A percentile compares a stretch with the other conserved stretches of the same genome.
These are phyloP conservation scores for Podarcis cretensis DNA, from an alignment of 2,113 vertebrate genomes.

Conservation along the genomic window DNA sequence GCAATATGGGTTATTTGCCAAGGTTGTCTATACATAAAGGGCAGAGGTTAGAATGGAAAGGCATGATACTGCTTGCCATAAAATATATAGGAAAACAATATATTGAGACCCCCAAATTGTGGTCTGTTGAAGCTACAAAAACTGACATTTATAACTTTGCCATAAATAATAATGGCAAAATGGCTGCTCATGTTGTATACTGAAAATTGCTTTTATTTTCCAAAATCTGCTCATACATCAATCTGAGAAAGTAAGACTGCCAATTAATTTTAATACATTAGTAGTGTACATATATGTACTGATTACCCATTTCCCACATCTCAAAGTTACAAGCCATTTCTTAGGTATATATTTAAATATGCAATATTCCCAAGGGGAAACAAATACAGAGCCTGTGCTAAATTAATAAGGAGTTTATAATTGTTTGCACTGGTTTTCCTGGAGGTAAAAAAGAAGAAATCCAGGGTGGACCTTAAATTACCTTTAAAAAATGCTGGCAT, in stretches of 20 bases:
- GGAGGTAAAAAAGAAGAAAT: not conserved
- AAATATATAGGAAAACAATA: not conserved
- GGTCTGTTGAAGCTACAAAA: not conserved
- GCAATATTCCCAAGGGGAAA: not conserved
- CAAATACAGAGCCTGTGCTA: not conserved
- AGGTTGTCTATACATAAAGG: not conserved
- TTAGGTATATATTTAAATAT: conserved; percentile 11
- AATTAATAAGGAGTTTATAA: not conserved
- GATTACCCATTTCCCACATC: not conserved
- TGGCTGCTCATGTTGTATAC: not conserved
- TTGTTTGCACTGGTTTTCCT: not conserved
- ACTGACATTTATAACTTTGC: not conserved
- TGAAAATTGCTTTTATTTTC: conserved; percentile 3
- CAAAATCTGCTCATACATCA: not conserved
- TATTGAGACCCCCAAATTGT: not conserved
- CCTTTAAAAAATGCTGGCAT: not conserved
- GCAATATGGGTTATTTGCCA: not conserved
- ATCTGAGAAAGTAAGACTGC: not conserved
- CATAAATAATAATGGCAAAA: not conserved
- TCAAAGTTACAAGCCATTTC: not conserved
- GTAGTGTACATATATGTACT: not conserved
- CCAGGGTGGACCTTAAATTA: not conserved
- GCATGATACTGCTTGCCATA: not conserved
- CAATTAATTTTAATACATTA: not conserved
- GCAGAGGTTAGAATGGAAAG: not conserved